A percentile compares a stretch with the other conserved stretches of the same genome.
Evolutionary conservation across 2,888 invertebrate species (phyloP).

Genomic region (Neria commutata): DNA sequence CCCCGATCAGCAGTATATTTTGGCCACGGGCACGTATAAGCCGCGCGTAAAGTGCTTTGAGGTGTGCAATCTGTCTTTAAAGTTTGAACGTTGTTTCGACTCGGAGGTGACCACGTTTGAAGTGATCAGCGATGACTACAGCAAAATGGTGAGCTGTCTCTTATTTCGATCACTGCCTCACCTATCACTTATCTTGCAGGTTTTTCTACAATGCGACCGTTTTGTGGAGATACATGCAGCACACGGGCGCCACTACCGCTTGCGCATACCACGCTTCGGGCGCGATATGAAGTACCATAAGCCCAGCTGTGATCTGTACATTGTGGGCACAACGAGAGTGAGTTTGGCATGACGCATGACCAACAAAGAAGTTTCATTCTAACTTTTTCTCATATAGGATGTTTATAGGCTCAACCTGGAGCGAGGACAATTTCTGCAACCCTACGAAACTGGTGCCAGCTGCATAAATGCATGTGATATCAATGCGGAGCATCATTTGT

Average conservation of each 20-base stretch:
- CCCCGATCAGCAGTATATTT: slow-evolving; percentile 88
- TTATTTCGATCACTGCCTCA: neutral
- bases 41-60: slow-evolving; percentile 96
- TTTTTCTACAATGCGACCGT: slow-evolving; percentile 82
- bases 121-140: slow-evolving; percentile 92
- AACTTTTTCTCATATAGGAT: slow-evolving; percentile 70
- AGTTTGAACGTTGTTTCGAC: slow-evolving; percentile 98
- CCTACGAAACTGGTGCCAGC: slow-evolving; percentile 76
- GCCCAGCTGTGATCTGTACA: slow-evolving; percentile 88
- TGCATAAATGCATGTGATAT: slow-evolving; percentile 84
- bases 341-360: slow-evolving; percentile 40
- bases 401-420: slow-evolving; percentile 95
- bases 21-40: slow-evolving; percentile 95
- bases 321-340: slow-evolving; percentile 86
- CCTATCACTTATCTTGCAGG: slow-evolving; percentile 30
- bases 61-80: slow-evolving; percentile 91
- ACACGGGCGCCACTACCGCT: slow-evolving; percentile 87
- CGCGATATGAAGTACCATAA: slow-evolving; percentile 90
- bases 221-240: slow-evolving; percentile 96
- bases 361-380: neutral
- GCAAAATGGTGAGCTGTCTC: slow-evolving; percentile 71
- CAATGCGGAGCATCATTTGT: slow-evolving; percentile 86
- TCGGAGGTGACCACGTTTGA: slow-evolving; percentile 95
- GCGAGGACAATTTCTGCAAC: slow-evolving; percentile 90
- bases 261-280: slow-evolving; percentile 94